These are phyloP conservation scores for Achatina immaculata DNA, from an alignment of 1,140 invertebrate species.

Conservation along the genomic window DNA sequence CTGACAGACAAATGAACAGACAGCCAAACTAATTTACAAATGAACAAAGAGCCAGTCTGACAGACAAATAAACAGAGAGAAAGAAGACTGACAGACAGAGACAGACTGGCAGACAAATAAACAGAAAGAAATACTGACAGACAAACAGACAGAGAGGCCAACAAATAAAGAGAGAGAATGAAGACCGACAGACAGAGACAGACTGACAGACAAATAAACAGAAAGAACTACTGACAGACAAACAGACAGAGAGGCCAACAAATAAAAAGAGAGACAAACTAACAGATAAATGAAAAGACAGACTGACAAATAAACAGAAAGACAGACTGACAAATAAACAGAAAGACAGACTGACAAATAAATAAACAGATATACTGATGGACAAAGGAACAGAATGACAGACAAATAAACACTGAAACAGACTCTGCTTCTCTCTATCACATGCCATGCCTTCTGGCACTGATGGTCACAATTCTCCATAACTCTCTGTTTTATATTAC, in stretches of 20 bases:
- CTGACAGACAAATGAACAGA: not conserved
- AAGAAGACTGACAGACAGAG: not conserved
- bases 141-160: too few species aligned
- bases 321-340: too few species aligned
- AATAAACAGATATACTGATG: constrained; percentile 4
- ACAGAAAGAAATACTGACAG: too few species aligned
- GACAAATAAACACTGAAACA: not conserved
- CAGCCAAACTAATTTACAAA: not conserved
- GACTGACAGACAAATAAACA: not conserved
- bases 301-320: not conserved
- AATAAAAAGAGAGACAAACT: not conserved
- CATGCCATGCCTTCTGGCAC: too few species aligned
- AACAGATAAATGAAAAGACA: not conserved
- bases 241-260: too few species aligned
- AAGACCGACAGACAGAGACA: not conserved
- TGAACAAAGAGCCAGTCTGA: not conserved
- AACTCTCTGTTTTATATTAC: too few species aligned
- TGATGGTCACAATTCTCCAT: too few species aligned
- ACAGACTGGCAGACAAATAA: too few species aligned
- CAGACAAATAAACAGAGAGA: constrained; percentile 1
- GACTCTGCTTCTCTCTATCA: too few species aligned
- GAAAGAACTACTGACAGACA: too few species aligned
- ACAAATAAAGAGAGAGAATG: not conserved
- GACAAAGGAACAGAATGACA: not conserved
- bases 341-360: not conserved